These are phyloP conservation scores for Phlogophora meticulosa DNA, from an alignment of 2,888 invertebrate species.

Conservation along the genomic window DNA sequence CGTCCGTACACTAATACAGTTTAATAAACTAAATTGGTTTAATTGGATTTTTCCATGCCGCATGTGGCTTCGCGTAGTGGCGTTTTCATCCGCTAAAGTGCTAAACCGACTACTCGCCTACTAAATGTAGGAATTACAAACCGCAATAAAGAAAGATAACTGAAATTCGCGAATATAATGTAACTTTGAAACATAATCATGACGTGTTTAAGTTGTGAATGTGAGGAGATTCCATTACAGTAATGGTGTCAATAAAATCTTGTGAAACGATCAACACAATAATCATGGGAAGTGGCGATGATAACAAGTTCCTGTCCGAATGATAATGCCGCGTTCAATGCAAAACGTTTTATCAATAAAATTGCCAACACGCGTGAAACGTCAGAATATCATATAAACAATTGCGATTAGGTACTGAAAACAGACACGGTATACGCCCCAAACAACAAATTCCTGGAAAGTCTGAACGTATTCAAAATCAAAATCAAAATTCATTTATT, in stretches of 20 bases:
- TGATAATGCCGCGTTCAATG: constrained; percentile 68
- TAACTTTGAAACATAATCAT: neutral
- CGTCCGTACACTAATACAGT: constrained; percentile 27
- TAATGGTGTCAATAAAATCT: constrained; percentile 39
- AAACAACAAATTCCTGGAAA: constrained; percentile 70
- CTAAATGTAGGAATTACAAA: neutral
- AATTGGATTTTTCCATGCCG: constrained; percentile 61
- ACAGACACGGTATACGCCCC: constrained; percentile 70
- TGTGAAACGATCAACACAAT: constrained; percentile 49
- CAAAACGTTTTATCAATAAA: constrained; percentile 67
- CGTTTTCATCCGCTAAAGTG: constrained; percentile 32
- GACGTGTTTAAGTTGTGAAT: neutral
- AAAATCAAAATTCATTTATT: too few species aligned
- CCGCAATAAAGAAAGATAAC: neutral
- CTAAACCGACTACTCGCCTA: constrained; percentile 12
- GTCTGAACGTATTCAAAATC: constrained; percentile 57
- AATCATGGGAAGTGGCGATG: constrained; percentile 69
- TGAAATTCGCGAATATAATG: neutral
- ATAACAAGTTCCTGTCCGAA: constrained; percentile 77
- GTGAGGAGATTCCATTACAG: constrained; percentile 9
- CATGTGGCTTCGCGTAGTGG: constrained; percentile 54
- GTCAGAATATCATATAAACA: constrained; percentile 51
- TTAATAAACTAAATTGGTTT: constrained; percentile 60
- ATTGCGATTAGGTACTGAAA: constrained; percentile 47
- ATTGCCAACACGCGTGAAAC: constrained; percentile 52